phyloP scores from a whole-genome alignment of 2,113 vertebrate genomes.

The Tichodroma muraria region DNA sequence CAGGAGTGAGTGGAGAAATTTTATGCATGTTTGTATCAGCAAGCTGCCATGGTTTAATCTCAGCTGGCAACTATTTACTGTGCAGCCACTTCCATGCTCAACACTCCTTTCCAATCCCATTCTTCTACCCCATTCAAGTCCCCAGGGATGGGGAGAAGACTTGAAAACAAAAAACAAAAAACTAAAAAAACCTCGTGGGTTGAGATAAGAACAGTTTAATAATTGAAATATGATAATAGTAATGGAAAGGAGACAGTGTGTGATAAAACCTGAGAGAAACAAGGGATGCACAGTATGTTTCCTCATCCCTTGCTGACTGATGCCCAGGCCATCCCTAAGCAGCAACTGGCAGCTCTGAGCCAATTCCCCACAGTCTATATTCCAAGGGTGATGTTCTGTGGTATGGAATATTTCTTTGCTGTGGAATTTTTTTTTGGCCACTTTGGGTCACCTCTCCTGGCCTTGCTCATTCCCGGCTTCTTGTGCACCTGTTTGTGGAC shows the following conservation, averaged over 20 bases:
- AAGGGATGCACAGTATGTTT: background rate
- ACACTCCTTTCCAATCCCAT: background rate
- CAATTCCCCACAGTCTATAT: background rate
- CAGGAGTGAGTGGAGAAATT: background rate
- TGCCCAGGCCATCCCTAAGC: background rate
- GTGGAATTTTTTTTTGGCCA: background rate
- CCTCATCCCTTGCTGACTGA: background rate
- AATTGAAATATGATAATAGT: background rate
- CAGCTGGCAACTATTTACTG: background rate
- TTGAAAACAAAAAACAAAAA: background rate
- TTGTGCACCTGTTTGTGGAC: background rate
- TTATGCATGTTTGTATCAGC: background rate
- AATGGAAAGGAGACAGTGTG: background rate
- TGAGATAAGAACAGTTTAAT: background rate
- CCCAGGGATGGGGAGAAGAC: background rate
- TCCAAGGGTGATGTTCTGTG: background rate
- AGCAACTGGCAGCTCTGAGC: background rate
- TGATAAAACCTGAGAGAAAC: background rate
- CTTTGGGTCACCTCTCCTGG: background rate
- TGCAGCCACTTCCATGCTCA: background rate
- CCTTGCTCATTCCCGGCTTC: background rate
- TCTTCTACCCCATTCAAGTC: background rate
- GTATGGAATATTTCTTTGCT: background rate
- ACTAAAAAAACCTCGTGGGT: background rate
- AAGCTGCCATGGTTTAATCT: too few species aligned